These are phyloP conservation scores for Mus spicilegus DNA, from an alignment of 2,113 vertebrate species.

Conservation along the genomic window DNA sequence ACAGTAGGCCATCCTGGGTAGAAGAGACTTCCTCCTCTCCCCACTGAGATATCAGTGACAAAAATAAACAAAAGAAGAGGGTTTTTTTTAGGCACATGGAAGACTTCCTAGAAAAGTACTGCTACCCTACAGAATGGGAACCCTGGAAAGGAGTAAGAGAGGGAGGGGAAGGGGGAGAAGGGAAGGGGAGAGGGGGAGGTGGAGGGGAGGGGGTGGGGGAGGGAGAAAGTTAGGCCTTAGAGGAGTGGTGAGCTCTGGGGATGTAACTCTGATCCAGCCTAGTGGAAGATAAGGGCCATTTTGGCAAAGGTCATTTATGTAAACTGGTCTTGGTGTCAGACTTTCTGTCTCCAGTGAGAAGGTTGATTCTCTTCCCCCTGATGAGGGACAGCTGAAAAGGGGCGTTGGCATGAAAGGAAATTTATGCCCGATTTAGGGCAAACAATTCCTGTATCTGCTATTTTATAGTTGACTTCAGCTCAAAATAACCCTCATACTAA, in stretches of 20 bases:
- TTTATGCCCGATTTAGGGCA: background rate
- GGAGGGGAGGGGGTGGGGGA: background rate
- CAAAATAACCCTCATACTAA: background rate
- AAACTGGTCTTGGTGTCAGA: background rate
- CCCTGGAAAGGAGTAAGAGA: background rate
- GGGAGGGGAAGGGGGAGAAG: background rate
- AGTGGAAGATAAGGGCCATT: background rate
- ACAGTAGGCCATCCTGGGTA: background rate
- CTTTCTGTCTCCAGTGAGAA: background rate
- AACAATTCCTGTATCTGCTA: background rate
- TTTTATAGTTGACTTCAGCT: background rate
- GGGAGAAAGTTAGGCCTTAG: background rate
- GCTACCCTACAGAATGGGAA: background rate
- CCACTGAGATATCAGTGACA: background rate
- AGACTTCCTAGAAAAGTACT: background rate
- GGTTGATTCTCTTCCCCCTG: background rate
- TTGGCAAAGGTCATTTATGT: background rate
- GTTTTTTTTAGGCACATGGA: background rate
- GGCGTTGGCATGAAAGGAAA: background rate
- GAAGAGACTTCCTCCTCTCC: background rate
- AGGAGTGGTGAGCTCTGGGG: background rate
- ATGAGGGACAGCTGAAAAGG: background rate
- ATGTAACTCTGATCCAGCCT: background rate
- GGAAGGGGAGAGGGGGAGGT: too few relatives aligned
- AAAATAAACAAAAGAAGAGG: background rate